Evolutionary conservation across 92 coral and sea anemone species (phyloP).

Genomic region (Pocillopora meandrina): DNA sequence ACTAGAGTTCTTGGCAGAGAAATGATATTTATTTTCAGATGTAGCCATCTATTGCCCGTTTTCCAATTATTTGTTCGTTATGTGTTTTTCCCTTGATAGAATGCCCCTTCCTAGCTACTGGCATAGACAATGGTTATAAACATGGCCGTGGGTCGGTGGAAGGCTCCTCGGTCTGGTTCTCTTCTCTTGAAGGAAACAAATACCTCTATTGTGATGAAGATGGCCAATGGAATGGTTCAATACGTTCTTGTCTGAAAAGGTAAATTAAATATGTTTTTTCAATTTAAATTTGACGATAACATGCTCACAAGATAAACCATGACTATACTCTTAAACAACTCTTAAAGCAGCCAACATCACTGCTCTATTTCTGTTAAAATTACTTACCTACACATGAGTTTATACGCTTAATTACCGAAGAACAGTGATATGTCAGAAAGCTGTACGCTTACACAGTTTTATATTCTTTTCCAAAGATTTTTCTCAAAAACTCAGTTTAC

Average conservation of each 20-base stretch:
- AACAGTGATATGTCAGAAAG: neutral
- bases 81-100: neutral
- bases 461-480: neutral
- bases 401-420: neutral
- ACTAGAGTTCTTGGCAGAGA: too few relatives aligned
- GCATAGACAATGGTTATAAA: neutral
- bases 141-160: slow-evolving; percentile 2
- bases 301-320: too few relatives aligned
- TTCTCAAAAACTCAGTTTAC: neutral
- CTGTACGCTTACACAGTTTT: too few relatives aligned
- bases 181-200: neutral
- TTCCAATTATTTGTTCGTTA: neutral
- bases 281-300: neutral
- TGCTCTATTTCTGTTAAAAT: too few relatives aligned
- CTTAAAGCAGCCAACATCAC: neutral
- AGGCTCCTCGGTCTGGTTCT: slow-evolving; percentile 1
- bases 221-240: neutral
- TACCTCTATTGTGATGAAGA: neutral
- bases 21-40: too few relatives aligned
- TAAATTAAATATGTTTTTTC: neutral
- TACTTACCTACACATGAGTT: too few relatives aligned
- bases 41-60: too few relatives aligned
- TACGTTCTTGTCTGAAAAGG: neutral
- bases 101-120: neutral
- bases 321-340: too few relatives aligned